Conservation (phyloP, 2,797 vertebrate genomes). For the Octomys mimax region DNA sequence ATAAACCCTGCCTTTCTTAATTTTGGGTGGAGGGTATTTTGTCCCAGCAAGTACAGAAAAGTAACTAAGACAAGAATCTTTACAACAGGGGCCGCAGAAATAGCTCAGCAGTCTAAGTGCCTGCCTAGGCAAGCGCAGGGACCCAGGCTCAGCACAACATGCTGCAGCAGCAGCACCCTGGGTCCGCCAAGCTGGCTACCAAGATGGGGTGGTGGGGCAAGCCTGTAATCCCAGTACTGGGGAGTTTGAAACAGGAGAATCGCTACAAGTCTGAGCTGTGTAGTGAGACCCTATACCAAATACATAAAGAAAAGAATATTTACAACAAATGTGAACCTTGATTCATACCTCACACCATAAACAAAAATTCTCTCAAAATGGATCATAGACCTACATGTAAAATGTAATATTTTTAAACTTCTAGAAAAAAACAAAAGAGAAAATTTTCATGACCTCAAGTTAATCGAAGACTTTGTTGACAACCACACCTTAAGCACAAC, state of each 20-base stretch:
- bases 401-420: neutral
- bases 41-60: neutral
- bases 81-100: neutral
- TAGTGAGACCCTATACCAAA: too few relatives aligned
- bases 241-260: too few relatives aligned
- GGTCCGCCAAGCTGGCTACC: too few relatives aligned
- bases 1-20: neutral
- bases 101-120: too few relatives aligned
- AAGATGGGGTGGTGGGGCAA: too few relatives aligned
- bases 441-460: neutral
- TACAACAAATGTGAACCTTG: neutral
- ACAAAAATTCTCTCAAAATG: slow-evolving; percentile 15
- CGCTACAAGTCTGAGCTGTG: too few relatives aligned
- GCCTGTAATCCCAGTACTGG: too few relatives aligned
- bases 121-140: too few relatives aligned
- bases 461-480: neutral
- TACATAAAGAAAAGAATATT: neutral
- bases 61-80: neutral
- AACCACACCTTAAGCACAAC: neutral
- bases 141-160: too few relatives aligned
- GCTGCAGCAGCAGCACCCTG: too few relatives aligned
- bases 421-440: slow-evolving; percentile 14
- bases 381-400: neutral
- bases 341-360: neutral
- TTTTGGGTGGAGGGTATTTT: neutral